Base-by-base conservation (phyloP, 1,140 invertebrate species). In the Drosophila lacteicornis region DNA sequence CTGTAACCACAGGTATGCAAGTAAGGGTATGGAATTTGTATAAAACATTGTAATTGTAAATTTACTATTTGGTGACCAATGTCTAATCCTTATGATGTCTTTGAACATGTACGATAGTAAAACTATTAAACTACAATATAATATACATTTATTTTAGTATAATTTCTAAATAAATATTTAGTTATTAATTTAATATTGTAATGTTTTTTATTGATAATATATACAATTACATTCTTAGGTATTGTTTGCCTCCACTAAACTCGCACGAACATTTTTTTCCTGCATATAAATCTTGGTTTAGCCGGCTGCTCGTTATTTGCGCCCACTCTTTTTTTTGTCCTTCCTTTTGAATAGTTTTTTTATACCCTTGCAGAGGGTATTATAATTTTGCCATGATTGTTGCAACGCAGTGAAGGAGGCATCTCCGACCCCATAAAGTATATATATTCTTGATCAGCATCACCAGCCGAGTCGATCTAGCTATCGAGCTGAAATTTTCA, bases 241-340 rank as follows among this genome's bases (percentile, higher is more conserved):
- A 75, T 47, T 55, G 33, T 42, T 33, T 12, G 17, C 8, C 36
- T 60, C 22, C 12, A 30, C 12, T 9, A 60, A 11, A 13, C 25
- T 2, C 8, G 17, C 46, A 25, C 47, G 38, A 56, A 56, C 22
- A 46, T 50, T 88, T 73, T 56, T 60, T 69, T 83, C 79, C 80
- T 56, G 85, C 78, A 88, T 88, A 88, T 90, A 88, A 88, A 88
- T 88, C 84, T 90, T 88, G 85, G 84, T 90, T 88, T 90, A 79
- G 85, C 85, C 80, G 80, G 53, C 80, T 84, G 62, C 59, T 58
- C 71, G 74, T 83, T 88, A 59, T 67, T 71, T 63, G 58, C 58
- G 36, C 15, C 73, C 9, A 1, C 53, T 40, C 33, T 40, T 71
- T 58, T 71, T 42, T 57, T 43, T 51, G 61, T 73, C 19, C 79